Evolutionary conservation across 2,888 invertebrate species (phyloP).

Genomic region (Eugnorisma glareosa): DNA sequence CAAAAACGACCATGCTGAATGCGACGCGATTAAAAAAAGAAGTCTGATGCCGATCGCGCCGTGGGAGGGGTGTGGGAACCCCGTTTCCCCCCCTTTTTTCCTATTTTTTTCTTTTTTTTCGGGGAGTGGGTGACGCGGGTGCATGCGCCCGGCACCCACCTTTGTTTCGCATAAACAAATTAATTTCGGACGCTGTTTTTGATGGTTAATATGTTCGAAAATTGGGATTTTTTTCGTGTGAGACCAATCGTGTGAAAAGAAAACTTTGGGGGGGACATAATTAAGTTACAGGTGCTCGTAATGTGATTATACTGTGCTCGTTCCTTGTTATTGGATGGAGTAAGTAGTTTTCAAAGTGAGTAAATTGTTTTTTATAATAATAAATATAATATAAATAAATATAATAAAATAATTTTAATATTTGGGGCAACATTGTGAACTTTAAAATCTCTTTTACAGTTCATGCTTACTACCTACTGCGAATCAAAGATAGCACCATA

Average conservation of each 20-base stretch:
- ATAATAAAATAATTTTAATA: too few species aligned
- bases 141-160: slow-evolving; percentile 90
- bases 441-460: background rate
- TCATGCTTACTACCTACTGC: too few species aligned
- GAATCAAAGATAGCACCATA: background rate
- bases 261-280: slow-evolving; percentile 61
- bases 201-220: slow-evolving; percentile 89
- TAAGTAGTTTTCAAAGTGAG: background rate
- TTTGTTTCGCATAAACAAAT: slow-evolving; percentile 91
- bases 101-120: slow-evolving; percentile 86
- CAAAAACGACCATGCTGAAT: slow-evolving; percentile 89
- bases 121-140: slow-evolving; percentile 89
- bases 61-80: slow-evolving; percentile 83
- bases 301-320: slow-evolving; percentile 20
- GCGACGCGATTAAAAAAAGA: slow-evolving; percentile 91
- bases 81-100: slow-evolving; percentile 82
- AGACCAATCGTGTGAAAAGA: slow-evolving; percentile 67
- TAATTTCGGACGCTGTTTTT: slow-evolving; percentile 90
- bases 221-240: slow-evolving; percentile 76
- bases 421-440: background rate
- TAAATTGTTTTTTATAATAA: background rate
- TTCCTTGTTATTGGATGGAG: background rate
- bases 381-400: too few species aligned
- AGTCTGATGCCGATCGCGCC: slow-evolving; percentile 90
- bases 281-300: slow-evolving; percentile 35